Evolutionary conservation across 2,888 invertebrate genomes (phyloP).

Genomic region (Brachylomia viminalis): DNA sequence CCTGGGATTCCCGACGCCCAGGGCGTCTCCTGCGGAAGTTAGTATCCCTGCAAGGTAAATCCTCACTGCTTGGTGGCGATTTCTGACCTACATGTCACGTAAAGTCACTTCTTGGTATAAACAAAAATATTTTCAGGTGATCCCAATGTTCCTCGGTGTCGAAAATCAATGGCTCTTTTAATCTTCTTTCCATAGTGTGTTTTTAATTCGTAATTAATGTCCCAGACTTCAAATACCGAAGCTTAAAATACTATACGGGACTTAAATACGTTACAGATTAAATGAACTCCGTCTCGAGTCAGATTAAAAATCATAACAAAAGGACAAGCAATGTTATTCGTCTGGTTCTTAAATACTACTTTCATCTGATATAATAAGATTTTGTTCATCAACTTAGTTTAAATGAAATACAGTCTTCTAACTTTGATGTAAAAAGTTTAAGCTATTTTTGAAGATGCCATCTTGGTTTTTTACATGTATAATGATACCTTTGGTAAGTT

Average conservation of each 20-base stretch:
- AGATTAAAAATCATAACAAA: slow-evolving; percentile 45
- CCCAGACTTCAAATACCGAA: not conserved
- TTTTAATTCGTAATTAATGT: slow-evolving; percentile 4
- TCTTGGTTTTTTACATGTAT: slow-evolving; percentile 20
- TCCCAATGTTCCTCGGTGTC: not conserved
- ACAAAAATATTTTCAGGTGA: not conserved
- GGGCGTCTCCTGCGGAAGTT: too few species aligned
- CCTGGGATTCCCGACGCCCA: too few species aligned
- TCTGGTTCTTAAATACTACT: slow-evolving; percentile 41
- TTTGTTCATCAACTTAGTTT: slow-evolving; percentile 43
- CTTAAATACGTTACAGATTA: slow-evolving; percentile 20
- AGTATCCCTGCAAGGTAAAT: not conserved
- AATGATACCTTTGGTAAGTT: slow-evolving; percentile 25
- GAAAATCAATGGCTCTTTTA: not conserved
- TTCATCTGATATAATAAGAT: slow-evolving; percentile 37
- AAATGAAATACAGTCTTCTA: slow-evolving; percentile 41
- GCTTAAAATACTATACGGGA: slow-evolving; percentile 13
- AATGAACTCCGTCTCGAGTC: slow-evolving; percentile 20
- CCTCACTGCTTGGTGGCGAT: not conserved
- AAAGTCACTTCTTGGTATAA: not conserved
- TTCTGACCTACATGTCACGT: not conserved
- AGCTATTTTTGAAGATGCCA: slow-evolving; percentile 23
- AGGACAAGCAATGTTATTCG: slow-evolving; percentile 23
- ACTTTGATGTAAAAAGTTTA: slow-evolving; percentile 53
- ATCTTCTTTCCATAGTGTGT: not conserved